Percentiles rank a stretch among this genome's conserved stretches.
Conservation (phyloP, 2,113 vertebrate genomes). For the Myodes glareolus region DNA sequence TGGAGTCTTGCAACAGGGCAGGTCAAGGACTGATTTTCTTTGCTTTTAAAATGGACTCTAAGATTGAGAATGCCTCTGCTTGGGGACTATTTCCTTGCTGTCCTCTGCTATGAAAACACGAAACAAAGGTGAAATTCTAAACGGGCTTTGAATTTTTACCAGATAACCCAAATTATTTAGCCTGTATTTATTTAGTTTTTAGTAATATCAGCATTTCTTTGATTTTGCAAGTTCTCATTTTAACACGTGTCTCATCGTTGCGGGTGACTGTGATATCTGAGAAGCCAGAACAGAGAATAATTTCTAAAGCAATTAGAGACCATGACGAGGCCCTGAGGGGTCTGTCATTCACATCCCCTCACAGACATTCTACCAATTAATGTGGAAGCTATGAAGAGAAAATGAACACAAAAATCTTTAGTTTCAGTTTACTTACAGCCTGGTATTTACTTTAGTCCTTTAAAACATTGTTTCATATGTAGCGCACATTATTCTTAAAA, state of each 20-base stretch:
- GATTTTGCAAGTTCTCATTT: slow-evolving; percentile 36
- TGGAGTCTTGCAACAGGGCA: slow-evolving; percentile 16
- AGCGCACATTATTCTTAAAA: slow-evolving; percentile 1
- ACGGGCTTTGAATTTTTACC: background rate
- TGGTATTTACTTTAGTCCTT: slow-evolving; percentile 1
- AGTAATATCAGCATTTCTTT: background rate
- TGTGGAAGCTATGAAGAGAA: background rate
- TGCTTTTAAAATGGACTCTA: slow-evolving; percentile 56
- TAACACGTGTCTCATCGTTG: background rate
- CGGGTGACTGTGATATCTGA: slow-evolving; percentile 32
- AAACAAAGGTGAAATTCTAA: slow-evolving; percentile 32
- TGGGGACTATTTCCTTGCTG: slow-evolving; percentile 29
- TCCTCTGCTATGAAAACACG: slow-evolving; percentile 14
- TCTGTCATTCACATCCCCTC: background rate
- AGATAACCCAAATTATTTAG: background rate
- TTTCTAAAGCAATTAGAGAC: background rate
- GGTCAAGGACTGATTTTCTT: slow-evolving; percentile 39
- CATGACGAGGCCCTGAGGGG: too few relatives aligned
- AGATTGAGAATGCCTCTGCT: background rate
- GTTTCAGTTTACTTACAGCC: slow-evolving; percentile 42
- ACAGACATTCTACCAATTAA: background rate
- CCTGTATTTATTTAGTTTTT: slow-evolving; percentile 7
- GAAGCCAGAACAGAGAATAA: slow-evolving; percentile 4
- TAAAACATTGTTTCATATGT: background rate
- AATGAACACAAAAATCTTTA: slow-evolving; percentile 7